Evolutionary conservation across 2,888 invertebrate genomes (phyloP).

Genomic region (Masnerella sp.): DNA sequence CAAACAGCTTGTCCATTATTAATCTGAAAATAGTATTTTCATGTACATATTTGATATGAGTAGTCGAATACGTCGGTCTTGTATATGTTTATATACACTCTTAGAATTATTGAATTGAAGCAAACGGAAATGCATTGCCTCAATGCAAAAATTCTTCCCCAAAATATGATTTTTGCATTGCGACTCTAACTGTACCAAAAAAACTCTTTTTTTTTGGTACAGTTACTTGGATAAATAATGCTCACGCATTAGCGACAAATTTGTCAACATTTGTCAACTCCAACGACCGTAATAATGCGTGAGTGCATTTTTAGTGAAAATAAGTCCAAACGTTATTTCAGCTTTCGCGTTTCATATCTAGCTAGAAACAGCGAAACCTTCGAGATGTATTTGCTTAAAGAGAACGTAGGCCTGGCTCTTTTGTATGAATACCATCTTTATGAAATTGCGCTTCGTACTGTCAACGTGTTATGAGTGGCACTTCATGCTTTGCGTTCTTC

Average conservation of each 20-base stretch:
- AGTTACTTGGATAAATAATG: no score
- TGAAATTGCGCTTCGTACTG: constrained; percentile 58
- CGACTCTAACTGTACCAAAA: no score
- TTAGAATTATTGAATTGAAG: no score
- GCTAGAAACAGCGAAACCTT: constrained; percentile 13
- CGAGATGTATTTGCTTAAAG: constrained; percentile 39
- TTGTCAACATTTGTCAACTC: constrained; percentile 46
- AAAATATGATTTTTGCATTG: no score
- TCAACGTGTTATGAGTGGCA: constrained; percentile 60
- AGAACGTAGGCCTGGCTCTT: constrained; percentile 33
- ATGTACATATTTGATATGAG: no score
- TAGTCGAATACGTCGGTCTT: no score
- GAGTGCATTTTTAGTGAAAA: constrained; percentile 30
- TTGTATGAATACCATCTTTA: constrained; percentile 39
- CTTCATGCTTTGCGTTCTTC: constrained; percentile 56
- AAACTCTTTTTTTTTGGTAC: no score
- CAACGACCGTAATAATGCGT: constrained; percentile 28
- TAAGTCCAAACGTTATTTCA: constrained; percentile 32
- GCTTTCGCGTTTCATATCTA: constrained; percentile 16
- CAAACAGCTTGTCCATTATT: constrained; percentile 72
- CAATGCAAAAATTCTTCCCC: no score
- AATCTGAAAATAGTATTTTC: constrained; percentile 57
- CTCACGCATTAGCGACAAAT: constrained; percentile 18
- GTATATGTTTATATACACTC: no score
- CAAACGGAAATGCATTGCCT: no score